Conservation (phyloP, 2,888 invertebrate genomes). For the Panopea generosa region DNA sequence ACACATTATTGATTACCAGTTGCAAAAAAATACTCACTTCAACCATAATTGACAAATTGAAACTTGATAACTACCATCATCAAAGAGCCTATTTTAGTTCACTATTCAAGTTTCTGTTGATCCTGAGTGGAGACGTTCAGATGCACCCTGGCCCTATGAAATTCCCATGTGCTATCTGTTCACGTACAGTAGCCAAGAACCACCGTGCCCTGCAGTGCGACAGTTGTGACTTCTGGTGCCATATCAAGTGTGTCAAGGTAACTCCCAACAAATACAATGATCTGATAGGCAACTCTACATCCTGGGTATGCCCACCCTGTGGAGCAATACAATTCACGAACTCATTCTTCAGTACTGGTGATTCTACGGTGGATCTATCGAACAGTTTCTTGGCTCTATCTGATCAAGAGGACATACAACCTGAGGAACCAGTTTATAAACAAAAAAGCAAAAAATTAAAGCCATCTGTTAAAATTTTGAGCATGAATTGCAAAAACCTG, state of each 20-base stretch:
- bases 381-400: constrained; percentile 26
- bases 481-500: constrained; percentile 26
- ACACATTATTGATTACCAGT: not conserved
- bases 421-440: not conserved
- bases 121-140: constrained; percentile 28
- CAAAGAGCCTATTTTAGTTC: not conserved
- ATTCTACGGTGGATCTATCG: constrained; percentile 6
- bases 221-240: constrained; percentile 31
- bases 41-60: not conserved
- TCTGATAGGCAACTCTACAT: constrained; percentile 18
- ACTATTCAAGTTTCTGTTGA: constrained; percentile 14
- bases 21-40: not conserved
- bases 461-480: too few species aligned
- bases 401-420: constrained; percentile 10
- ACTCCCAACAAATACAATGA: constrained; percentile 22
- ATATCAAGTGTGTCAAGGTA: constrained; percentile 30
- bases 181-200: constrained; percentile 19
- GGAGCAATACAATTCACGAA: constrained; percentile 19
- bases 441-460: too few species aligned
- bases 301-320: constrained; percentile 39
- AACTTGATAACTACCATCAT: not conserved
- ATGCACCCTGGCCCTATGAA: constrained; percentile 13
- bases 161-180: constrained; percentile 15
- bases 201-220: constrained; percentile 27
- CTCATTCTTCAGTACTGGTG: constrained; percentile 16